These are phyloP conservation scores for Rhizomys pruinosus DNA, from an alignment of 2,113 vertebrate genomes.

Conservation along the genomic window DNA sequence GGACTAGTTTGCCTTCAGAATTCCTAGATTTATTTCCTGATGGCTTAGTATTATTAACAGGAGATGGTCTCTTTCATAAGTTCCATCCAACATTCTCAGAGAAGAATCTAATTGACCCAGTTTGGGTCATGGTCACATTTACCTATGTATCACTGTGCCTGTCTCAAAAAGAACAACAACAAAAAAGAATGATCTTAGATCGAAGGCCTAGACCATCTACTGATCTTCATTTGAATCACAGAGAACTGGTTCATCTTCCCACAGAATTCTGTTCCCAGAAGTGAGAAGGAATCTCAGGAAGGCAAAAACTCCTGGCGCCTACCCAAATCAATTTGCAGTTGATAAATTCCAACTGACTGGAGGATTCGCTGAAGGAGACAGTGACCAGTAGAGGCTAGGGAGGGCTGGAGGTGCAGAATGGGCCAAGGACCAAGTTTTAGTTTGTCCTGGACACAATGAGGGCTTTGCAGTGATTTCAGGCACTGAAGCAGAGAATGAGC, in stretches of 20 bases:
- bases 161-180: background rate
- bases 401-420: background rate
- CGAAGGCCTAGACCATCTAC: no score
- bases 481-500: background rate
- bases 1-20: background rate
- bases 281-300: slow-evolving; percentile 3
- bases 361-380: background rate
- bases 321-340: background rate
- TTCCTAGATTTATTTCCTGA: background rate
- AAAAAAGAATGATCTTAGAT: background rate
- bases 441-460: background rate
- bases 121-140: background rate
- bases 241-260: background rate
- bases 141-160: background rate
- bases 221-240: background rate
- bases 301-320: background rate
- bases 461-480: background rate
- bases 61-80: background rate
- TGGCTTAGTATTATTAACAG: background rate
- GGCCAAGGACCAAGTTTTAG: background rate
- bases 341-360: background rate
- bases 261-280: background rate
- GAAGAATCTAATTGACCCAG: background rate
- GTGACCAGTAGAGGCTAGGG: background rate
- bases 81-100: background rate